Conservation (phyloP, 2,113 vertebrate species). For the Fulica atra region DNA sequence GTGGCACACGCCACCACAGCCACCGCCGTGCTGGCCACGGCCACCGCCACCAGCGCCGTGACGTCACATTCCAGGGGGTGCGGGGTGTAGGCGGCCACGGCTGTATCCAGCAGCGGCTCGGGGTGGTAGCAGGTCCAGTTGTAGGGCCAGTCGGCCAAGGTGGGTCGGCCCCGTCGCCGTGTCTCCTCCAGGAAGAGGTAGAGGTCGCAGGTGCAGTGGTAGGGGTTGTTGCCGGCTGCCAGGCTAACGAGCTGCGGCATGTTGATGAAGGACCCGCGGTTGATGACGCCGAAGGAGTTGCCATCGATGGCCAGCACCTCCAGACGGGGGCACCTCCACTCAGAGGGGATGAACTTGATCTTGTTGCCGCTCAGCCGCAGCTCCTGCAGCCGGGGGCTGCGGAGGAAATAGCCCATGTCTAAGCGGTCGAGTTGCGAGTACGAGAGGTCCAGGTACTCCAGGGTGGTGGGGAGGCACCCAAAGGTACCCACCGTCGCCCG, state of each 20-base stretch:
- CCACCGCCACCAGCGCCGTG: slow-evolving; percentile 76
- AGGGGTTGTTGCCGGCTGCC: slow-evolving; percentile 84
- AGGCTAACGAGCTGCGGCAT: slow-evolving; percentile 74
- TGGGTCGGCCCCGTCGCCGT: slow-evolving; percentile 29
- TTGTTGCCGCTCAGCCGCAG: slow-evolving; percentile 83
- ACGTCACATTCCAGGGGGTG: slow-evolving; percentile 76
- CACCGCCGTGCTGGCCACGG: slow-evolving; percentile 68
- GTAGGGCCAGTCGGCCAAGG: slow-evolving; percentile 80
- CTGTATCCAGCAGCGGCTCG: slow-evolving; percentile 69
- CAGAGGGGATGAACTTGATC: slow-evolving; percentile 84
- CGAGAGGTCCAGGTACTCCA: slow-evolving; percentile 81
- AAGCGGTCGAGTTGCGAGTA: slow-evolving; percentile 81
- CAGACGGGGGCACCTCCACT: slow-evolving; percentile 74
- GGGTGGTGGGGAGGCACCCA: slow-evolving; percentile 78
- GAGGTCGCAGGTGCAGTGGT: slow-evolving; percentile 86
- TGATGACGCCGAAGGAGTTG: slow-evolving; percentile 85
- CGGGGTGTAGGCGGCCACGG: slow-evolving; percentile 73
- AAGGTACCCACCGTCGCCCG: slow-evolving; percentile 55
- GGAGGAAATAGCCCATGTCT: slow-evolving; percentile 76
- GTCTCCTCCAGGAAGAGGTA: slow-evolving; percentile 78
- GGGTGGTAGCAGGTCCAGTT: slow-evolving; percentile 86
- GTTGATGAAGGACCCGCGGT: slow-evolving; percentile 72
- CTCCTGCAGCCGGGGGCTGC: slow-evolving; percentile 63
- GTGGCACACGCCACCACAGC: slow-evolving; percentile 41
- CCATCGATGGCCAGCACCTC: slow-evolving; percentile 75